These are phyloP conservation scores for Epinephelus cyanopodus DNA, from an alignment of 2,113 vertebrate species.

Conservation along the genomic window DNA sequence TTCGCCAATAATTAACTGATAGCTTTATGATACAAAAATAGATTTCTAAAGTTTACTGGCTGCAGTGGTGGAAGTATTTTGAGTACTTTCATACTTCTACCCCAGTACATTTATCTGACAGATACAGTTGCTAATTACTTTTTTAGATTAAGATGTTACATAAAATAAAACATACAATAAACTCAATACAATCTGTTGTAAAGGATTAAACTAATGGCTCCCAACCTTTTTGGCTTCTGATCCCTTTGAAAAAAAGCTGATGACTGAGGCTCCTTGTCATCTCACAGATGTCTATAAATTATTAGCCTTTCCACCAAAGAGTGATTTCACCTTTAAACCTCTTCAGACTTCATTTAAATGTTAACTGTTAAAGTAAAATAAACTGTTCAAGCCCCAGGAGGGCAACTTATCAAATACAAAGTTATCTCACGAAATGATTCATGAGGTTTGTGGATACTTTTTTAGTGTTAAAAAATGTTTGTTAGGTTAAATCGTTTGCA, in stretches of 20 bases:
- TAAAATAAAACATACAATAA: neutral
- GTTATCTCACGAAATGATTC: too few species aligned
- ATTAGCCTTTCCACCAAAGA: neutral
- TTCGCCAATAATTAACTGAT: neutral
- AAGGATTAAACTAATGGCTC: neutral
- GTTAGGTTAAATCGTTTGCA: too few species aligned
- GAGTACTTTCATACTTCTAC: neutral
- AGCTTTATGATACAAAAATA: constrained; percentile 14
- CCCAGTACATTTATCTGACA: neutral
- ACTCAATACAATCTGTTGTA: neutral
- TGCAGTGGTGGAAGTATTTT: neutral
- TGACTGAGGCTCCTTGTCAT: neutral
- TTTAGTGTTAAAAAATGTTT: too few species aligned
- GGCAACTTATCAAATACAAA: neutral
- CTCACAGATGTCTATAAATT: neutral
- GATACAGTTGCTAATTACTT: neutral
- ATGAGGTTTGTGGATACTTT: too few species aligned
- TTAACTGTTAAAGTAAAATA: neutral
- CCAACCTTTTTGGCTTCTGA: neutral
- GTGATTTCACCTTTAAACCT: neutral
- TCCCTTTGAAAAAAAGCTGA: neutral
- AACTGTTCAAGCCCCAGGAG: neutral
- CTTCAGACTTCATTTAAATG: neutral
- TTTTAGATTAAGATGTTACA: neutral
- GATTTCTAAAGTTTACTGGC: neutral